Evolutionary conservation across 2,888 invertebrate species (phyloP).

Genomic region (Atherix ibis): DNA sequence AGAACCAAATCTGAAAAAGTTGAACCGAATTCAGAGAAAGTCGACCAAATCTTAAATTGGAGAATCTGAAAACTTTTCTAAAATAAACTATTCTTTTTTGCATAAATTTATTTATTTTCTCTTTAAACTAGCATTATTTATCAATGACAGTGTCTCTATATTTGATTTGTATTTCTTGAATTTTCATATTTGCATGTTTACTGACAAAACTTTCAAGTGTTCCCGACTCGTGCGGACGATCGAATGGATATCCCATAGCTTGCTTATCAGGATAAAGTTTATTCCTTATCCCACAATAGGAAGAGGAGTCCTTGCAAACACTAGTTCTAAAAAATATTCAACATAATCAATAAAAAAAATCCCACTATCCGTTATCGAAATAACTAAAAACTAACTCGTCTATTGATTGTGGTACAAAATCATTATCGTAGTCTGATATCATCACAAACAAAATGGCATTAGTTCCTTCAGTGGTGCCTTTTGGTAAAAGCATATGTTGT

Average conservation of each 20-base stretch:
- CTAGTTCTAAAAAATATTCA: not conserved
- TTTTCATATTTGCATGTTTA: constrained; percentile 52
- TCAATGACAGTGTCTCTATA: constrained; percentile 33
- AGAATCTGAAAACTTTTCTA: too few relatives aligned
- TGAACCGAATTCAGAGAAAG: too few relatives aligned
- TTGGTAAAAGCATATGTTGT: constrained; percentile 62
- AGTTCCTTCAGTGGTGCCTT: constrained; percentile 50
- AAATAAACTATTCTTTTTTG: too few relatives aligned
- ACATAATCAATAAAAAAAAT: not conserved
- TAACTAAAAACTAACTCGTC: constrained; percentile 11
- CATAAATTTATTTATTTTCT: too few relatives aligned
- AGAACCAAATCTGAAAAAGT: too few relatives aligned
- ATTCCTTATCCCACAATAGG: constrained; percentile 54
- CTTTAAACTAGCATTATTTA: too few relatives aligned
- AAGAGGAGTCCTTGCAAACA: constrained; percentile 44
- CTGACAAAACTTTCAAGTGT: constrained; percentile 47
- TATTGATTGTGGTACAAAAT: constrained; percentile 28
- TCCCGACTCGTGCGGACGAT: constrained; percentile 24
- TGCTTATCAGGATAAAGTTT: constrained; percentile 49
- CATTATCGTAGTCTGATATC: constrained; percentile 56
- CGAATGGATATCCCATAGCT: constrained; percentile 48
- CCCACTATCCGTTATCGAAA: too few relatives aligned
- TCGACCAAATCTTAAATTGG: too few relatives aligned
- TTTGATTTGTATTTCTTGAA: constrained; percentile 43
- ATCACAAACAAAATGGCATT: constrained; percentile 56